These are phyloP conservation scores for Grammomys dolichurus DNA, from an alignment of 2,113 vertebrate genomes.

Conservation along the genomic window DNA sequence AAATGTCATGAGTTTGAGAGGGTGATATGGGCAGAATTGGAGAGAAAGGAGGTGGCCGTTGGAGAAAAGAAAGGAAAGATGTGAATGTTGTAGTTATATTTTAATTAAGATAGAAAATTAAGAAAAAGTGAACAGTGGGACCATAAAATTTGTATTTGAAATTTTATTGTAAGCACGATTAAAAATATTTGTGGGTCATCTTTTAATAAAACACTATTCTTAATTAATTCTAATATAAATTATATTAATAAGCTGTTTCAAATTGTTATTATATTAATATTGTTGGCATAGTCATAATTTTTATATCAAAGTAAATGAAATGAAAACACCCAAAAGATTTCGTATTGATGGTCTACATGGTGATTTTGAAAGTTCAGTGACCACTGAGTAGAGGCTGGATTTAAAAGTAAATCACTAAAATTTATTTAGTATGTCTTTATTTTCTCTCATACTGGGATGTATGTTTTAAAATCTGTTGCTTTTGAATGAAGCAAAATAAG, in stretches of 20 bases:
- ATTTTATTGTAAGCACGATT: not conserved
- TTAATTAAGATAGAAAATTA: not conserved
- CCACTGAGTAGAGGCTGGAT: not conserved
- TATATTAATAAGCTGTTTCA: not conserved
- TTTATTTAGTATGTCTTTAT: not conserved
- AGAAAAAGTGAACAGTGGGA: conserved; percentile 2
- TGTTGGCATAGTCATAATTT: not conserved
- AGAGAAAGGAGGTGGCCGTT: not conserved
- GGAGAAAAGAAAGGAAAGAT: not conserved
- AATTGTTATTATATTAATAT: not conserved
- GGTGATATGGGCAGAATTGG: no score
- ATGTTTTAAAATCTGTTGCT: not conserved
- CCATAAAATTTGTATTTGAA: not conserved
- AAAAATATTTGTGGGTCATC: conserved; percentile 32
- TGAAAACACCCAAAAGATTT: not conserved
- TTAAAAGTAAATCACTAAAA: not conserved
- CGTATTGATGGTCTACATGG: not conserved
- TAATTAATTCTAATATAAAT: conserved; percentile 16
- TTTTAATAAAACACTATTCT: conserved; percentile 28
- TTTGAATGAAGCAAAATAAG: not conserved
- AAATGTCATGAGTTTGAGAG: not conserved
- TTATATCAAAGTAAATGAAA: not conserved
- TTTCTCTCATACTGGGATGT: not conserved
- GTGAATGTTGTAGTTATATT: not conserved
- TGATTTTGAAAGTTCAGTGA: not conserved